phyloP scores from a whole-genome alignment of 1,140 invertebrate species.

The Drosophila paulistorum region DNA sequence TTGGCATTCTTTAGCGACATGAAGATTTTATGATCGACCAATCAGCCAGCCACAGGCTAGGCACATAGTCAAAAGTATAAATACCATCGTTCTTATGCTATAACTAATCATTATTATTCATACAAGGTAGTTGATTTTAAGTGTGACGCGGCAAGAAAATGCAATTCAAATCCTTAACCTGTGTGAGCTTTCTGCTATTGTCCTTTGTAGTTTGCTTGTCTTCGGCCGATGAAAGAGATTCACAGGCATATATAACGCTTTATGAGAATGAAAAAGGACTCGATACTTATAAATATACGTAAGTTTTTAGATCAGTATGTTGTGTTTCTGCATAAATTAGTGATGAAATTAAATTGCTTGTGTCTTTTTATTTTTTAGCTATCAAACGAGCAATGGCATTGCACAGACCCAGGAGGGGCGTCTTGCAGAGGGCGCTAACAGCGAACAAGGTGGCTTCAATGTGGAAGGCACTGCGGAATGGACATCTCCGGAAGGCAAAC shows the following conservation, averaged over 20 bases:
- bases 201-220: conserved; percentile 32
- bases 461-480: conserved; percentile 88
- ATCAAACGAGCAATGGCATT: conserved; percentile 89
- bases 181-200: conserved; percentile 47
- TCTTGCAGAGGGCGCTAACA: conserved; percentile 84
- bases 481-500: conserved; percentile 86
- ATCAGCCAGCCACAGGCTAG: not conserved
- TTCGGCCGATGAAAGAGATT: conserved; percentile 51
- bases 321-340: too few species aligned
- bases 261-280: conserved; percentile 84
- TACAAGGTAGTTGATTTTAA: conserved; percentile 37
- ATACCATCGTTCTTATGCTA: conserved; percentile 22
- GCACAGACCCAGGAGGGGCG: conserved; percentile 86
- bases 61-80: conserved; percentile 38
- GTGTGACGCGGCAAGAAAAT: conserved; percentile 13
- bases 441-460: conserved; percentile 82
- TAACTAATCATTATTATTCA: conserved; percentile 42
- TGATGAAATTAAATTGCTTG: not conserved
- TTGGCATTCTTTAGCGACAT: conserved; percentile 48
- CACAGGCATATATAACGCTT: conserved; percentile 75
- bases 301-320: conserved; percentile 56
- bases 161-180: conserved; percentile 30
- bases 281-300: conserved; percentile 82
- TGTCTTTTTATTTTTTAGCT: conserved; percentile 78
- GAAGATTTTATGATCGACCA: conserved; percentile 34